Evolutionary conservation across 2,113 vertebrate species (phyloP).

Genomic region (Symphodus melops): DNA sequence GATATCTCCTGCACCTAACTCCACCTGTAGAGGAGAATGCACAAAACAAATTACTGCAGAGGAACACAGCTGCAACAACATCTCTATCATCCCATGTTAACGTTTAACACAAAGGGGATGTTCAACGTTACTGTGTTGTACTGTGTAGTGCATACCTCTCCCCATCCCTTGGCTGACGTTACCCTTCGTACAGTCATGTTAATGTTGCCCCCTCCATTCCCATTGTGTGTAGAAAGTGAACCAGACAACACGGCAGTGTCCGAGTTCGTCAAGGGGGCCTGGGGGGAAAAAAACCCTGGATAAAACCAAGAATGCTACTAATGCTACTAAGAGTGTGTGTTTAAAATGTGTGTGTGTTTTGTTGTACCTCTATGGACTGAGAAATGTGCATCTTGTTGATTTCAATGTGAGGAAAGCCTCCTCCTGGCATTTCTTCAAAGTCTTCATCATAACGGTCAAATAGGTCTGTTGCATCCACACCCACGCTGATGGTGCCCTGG

Average conservation of each 20-base stretch:
- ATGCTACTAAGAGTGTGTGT: background rate
- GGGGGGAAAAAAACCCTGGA: slow-evolving; percentile 21
- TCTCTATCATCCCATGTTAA: background rate
- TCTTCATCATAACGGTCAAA: slow-evolving; percentile 97
- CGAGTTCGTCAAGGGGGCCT: slow-evolving; percentile 93
- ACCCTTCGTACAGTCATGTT: slow-evolving; percentile 91
- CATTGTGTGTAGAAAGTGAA: slow-evolving; percentile 95
- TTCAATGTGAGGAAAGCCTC: slow-evolving; percentile 94
- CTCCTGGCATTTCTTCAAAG: slow-evolving; percentile 92
- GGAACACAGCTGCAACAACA: background rate
- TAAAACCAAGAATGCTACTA: slow-evolving; percentile 78
- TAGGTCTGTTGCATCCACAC: slow-evolving; percentile 96
- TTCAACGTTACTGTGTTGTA: background rate
- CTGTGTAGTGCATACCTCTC: slow-evolving; percentile 85
- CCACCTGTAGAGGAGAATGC: slow-evolving; percentile 84
- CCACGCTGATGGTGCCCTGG: slow-evolving; percentile 96
- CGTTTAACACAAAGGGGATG: no score
- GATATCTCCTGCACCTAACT: slow-evolving; percentile 93
- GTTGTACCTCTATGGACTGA: slow-evolving; percentile 94
- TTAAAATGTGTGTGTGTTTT: background rate
- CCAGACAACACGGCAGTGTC: slow-evolving; percentile 96
- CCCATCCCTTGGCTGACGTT: slow-evolving; percentile 95
- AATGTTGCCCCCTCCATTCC: slow-evolving; percentile 93
- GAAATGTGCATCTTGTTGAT: slow-evolving; percentile 99
- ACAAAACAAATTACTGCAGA: background rate